Evolutionary conservation across 2,888 invertebrate genomes (phyloP).

Genomic region (Mesochorus sp.): DNA sequence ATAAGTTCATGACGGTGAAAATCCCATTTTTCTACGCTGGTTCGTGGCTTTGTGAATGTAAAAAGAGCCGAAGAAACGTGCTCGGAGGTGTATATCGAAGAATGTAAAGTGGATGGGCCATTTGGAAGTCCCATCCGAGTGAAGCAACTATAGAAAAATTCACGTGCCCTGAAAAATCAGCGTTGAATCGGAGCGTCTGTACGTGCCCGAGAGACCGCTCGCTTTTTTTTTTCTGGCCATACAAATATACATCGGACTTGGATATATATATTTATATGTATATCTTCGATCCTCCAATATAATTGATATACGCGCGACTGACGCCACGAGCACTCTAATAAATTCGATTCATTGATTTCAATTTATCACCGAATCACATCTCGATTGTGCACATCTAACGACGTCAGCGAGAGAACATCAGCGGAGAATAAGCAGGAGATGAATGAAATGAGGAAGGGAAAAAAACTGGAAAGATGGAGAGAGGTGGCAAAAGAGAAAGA

Average conservation of each 20-base stretch:
- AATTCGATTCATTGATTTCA: conserved; percentile 49
- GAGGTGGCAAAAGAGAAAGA: conserved; percentile 1
- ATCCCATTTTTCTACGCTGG: neutral
- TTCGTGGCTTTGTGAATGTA: neutral
- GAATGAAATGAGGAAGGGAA: conserved; percentile 25
- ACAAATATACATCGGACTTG: neutral
- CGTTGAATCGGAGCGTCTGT: conserved; percentile 11
- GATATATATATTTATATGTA: neutral
- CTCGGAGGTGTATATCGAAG: conserved; percentile 15
- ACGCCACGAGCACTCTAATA: conserved; percentile 29
- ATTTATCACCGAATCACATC: conserved; percentile 52
- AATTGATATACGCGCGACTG: conserved; percentile 11
- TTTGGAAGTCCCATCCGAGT: neutral
- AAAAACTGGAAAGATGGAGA: neutral
- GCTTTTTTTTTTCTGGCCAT: neutral
- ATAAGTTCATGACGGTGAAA: conserved; percentile 2
- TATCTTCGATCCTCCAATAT: neutral
- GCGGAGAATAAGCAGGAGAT: conserved; percentile 26
- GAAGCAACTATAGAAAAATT: neutral
- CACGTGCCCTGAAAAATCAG: conserved; percentile 5
- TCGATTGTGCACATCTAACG: conserved; percentile 45
- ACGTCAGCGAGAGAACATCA: conserved; percentile 14
- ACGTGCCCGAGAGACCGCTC: conserved; percentile 22
- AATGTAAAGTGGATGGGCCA: neutral
- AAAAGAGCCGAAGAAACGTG: conserved; percentile 24